Conservation (phyloP, 2,113 vertebrate species). For the Gallinago jamesoni region DNA sequence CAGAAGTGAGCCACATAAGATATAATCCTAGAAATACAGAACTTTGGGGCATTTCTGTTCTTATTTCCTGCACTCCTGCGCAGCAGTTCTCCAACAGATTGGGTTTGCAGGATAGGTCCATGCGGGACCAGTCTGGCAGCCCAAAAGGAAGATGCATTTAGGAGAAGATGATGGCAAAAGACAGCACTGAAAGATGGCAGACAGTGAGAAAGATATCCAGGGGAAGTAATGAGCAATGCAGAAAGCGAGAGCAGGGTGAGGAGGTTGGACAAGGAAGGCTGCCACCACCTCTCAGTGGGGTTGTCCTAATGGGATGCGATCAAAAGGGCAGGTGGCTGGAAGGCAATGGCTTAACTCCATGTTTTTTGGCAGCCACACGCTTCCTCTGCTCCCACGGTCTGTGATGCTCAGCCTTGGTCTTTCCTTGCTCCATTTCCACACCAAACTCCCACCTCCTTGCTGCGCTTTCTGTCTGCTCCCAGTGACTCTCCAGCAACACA, state of each 20-base stretch:
- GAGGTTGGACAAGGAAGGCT: background rate
- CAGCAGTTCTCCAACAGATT: background rate
- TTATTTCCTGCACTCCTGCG: background rate
- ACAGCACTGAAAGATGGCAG: background rate
- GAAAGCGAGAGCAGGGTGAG: background rate
- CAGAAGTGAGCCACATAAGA: background rate
- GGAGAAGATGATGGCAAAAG: background rate
- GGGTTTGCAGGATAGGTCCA: background rate
- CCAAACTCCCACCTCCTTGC: background rate
- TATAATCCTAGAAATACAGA: background rate
- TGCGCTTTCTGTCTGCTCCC: background rate
- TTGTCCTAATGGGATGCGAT: background rate
- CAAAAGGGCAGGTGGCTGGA: background rate
- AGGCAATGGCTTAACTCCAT: background rate
- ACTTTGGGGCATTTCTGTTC: background rate
- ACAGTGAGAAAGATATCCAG: background rate
- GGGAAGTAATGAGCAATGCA: background rate
- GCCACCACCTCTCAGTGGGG: background rate
- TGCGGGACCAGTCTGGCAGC: background rate
- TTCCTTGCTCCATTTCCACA: background rate
- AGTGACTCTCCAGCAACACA: background rate
- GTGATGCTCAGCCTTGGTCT: background rate
- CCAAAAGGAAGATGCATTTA: background rate
- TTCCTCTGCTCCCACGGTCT: background rate
- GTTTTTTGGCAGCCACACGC: background rate